Evolutionary conservation across 1,140 invertebrate species (phyloP).

Genomic region (Pissodes strobi): DNA sequence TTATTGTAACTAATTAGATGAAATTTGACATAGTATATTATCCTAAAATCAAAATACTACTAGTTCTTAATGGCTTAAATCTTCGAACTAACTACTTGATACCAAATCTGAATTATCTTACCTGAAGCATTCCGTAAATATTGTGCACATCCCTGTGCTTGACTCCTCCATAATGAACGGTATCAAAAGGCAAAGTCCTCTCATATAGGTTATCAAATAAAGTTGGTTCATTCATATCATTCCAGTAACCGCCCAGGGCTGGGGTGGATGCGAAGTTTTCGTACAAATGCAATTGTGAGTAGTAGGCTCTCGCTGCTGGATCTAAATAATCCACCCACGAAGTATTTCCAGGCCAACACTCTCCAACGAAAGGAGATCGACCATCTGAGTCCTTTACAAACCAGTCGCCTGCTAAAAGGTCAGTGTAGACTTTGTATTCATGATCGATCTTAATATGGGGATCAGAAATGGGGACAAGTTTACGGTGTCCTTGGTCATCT

Average conservation of each 20-base stretch:
- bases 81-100: no score
- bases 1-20: no score
- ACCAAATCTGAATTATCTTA: no score
- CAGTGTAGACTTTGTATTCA: constrained; percentile 68
- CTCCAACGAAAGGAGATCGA: constrained; percentile 57
- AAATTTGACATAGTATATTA: no score
- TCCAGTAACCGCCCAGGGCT: constrained; percentile 70
- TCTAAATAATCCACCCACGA: constrained; percentile 73
- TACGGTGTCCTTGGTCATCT: constrained; percentile 56
- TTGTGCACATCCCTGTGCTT: no score
- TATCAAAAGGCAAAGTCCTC: constrained; percentile 63
- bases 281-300: constrained; percentile 63
- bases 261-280: constrained; percentile 65
- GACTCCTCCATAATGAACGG: constrained; percentile 55
- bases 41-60: no score
- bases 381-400: constrained; percentile 91
- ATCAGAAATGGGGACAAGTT: constrained; percentile 76
- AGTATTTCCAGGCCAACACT: constrained; percentile 73
- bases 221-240: constrained; percentile 83
- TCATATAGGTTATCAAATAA: constrained; percentile 76
- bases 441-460: constrained; percentile 75
- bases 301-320: constrained; percentile 68
- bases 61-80: no score
- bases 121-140: constrained; percentile 45
- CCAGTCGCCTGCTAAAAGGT: constrained; percentile 76